These are phyloP conservation scores for Rhinopomastus cyanomelas DNA, from an alignment of 2,113 vertebrate genomes.

Conservation along the genomic window DNA sequence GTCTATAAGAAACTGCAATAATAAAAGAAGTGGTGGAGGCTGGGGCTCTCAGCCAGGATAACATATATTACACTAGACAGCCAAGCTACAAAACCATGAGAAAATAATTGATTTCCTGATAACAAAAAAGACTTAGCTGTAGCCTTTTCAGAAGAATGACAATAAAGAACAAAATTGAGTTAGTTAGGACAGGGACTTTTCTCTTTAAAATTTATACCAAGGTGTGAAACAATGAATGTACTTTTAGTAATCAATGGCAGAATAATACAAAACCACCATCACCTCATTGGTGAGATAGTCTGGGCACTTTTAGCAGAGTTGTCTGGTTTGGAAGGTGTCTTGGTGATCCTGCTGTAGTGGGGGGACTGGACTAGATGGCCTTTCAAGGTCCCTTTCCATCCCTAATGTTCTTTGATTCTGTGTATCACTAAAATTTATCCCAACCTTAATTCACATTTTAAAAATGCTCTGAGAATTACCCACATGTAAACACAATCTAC, in stretches of 20 bases:
- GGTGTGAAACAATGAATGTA: not conserved
- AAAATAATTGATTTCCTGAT: conserved; percentile 37
- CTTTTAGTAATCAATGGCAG: not conserved
- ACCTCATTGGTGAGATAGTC: not conserved
- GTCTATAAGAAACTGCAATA: not conserved
- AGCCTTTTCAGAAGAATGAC: conserved; percentile 25
- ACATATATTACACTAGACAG: conserved; percentile 7
- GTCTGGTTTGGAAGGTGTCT: not conserved
- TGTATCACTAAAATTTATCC: not conserved
- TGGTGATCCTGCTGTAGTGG: no score
- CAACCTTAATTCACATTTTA: not conserved
- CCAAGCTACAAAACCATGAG: not conserved
- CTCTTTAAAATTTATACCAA: conserved; percentile 7
- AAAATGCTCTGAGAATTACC: not conserved
- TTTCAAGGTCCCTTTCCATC: no score
- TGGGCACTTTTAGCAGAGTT: not conserved
- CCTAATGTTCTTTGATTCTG: no score
- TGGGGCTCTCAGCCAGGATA: not conserved
- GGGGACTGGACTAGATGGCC: no score
- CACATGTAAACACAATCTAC: not conserved
- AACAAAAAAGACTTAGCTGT: not conserved
- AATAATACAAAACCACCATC: not conserved
- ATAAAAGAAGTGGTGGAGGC: not conserved
- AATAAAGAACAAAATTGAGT: conserved; percentile 45
- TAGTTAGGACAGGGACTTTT: not conserved